These are phyloP conservation scores for Turritopsis rubra DNA, from an alignment of 30 jellyfish, hydroid and myxozoan species.

Conservation along the genomic window DNA sequence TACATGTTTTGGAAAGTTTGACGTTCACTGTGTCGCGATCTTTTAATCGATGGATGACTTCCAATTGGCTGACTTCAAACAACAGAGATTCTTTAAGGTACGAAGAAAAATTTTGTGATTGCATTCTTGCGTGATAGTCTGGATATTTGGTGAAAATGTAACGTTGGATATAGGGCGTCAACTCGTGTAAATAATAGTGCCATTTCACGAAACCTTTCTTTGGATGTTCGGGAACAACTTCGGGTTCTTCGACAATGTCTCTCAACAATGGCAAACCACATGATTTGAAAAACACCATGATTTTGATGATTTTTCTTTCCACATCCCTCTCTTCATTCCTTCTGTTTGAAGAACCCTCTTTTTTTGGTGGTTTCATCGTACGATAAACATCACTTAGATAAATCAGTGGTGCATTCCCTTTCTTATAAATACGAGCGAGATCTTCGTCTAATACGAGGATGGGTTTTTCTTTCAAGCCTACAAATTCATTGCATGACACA, in stretches of 20 bases:
- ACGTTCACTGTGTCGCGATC: conserved; percentile 35
- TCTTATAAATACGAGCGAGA: conserved; percentile 21
- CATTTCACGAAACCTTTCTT: conserved; percentile 51
- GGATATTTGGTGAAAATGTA: conserved; percentile 10
- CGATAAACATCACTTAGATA: not conserved
- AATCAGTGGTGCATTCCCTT: conserved; percentile 28
- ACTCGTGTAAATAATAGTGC: conserved; percentile 31
- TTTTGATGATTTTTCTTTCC: conserved; percentile 13
- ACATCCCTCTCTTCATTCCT: not conserved
- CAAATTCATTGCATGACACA: conserved; percentile 33
- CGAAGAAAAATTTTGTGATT: conserved; percentile 13
- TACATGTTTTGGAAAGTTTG: conserved; percentile 11
- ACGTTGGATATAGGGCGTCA: conserved; percentile 51
- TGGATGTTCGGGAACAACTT: conserved; percentile 29
- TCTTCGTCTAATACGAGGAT: conserved; percentile 31
- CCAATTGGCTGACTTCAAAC: conserved; percentile 36
- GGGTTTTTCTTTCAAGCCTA: conserved; percentile 36
- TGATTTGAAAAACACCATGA: conserved; percentile 35
- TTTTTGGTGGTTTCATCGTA: not conserved
- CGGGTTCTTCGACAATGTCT: conserved; percentile 36
- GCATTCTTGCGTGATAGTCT: conserved; percentile 25
- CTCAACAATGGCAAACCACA: conserved; percentile 31
- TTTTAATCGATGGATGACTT: conserved; percentile 34
- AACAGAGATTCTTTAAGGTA: conserved; percentile 20
- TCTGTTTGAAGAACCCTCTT: not conserved